A percentile compares a stretch with the other conserved stretches of the same genome.
Conservation (phyloP, 2,888 invertebrate species). For the Drosophila pegasa region DNA sequence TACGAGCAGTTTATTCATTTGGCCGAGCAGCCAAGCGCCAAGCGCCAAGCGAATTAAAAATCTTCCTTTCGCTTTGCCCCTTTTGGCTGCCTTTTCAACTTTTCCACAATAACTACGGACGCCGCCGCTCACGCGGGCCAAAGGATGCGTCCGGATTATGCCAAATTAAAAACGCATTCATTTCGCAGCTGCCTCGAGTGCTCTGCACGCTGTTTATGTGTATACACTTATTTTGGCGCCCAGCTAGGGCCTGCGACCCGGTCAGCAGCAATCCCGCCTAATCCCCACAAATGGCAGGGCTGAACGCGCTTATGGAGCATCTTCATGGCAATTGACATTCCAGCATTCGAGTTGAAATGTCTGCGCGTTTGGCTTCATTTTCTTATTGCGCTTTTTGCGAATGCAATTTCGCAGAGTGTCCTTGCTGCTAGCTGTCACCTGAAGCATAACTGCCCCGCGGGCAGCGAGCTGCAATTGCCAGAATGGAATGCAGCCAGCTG, state of each 20-base stretch:
- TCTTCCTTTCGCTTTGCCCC: slow-evolving; percentile 26
- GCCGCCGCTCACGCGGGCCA: slow-evolving; percentile 18
- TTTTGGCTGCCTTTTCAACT: slow-evolving; percentile 44
- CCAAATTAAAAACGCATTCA: slow-evolving; percentile 81
- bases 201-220: slow-evolving; percentile 26
- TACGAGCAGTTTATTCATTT: slow-evolving; percentile 78
- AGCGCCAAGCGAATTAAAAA: slow-evolving; percentile 63
- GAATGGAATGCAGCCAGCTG: slow-evolving; percentile 14
- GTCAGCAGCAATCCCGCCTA: slow-evolving; percentile 61
- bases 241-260: slow-evolving; percentile 26
- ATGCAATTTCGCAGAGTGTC: slow-evolving; percentile 64
- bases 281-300: slow-evolving; percentile 46
- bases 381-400: slow-evolving; percentile 27
- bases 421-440: slow-evolving; percentile 24
- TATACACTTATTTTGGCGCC: slow-evolving; percentile 27
- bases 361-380: slow-evolving; percentile 19
- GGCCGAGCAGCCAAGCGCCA: slow-evolving; percentile 38
- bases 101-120: slow-evolving; percentile 49
- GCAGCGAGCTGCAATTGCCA: not conserved
- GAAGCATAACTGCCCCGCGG: slow-evolving; percentile 13
- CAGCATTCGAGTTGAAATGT: slow-evolving; percentile 21
- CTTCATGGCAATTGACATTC: slow-evolving; percentile 37
- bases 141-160: slow-evolving; percentile 70
- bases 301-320: not conserved
- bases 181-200: slow-evolving; percentile 36